Evolutionary conservation across 2,888 invertebrate species (phyloP).

Genomic region (Lysandra bellargus): DNA sequence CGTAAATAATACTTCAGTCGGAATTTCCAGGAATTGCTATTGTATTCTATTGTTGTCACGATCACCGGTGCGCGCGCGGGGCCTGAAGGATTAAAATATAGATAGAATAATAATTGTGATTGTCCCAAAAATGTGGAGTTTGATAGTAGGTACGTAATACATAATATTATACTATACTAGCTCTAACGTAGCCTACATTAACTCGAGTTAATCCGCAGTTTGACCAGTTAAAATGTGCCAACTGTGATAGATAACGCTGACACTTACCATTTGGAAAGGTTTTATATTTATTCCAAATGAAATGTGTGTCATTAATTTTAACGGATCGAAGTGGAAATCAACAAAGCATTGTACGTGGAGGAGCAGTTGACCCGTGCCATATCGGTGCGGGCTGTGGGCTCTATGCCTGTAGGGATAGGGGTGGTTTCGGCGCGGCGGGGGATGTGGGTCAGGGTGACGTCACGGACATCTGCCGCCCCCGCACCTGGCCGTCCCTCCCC

Average conservation of each 20-base stretch:
- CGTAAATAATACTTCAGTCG: too few relatives aligned
- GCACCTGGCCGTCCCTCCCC: conserved; percentile 58
- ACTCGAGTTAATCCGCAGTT: not conserved
- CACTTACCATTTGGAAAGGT: not conserved
- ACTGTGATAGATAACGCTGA: not conserved
- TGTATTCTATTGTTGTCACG: too few relatives aligned
- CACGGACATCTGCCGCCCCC: conserved; percentile 69
- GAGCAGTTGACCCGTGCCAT: conserved; percentile 41
- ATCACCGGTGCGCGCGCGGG: too few relatives aligned
- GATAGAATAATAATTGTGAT: too few relatives aligned
- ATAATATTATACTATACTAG: not conserved
- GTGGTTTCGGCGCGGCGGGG: conserved; percentile 38
- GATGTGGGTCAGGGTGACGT: conserved; percentile 61
- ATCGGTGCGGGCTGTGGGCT: conserved; percentile 32
- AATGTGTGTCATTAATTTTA: conserved; percentile 38
- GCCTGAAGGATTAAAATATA: too few relatives aligned
- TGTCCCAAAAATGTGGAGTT: too few relatives aligned
- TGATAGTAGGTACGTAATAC: too few relatives aligned
- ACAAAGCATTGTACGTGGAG: conserved; percentile 51
- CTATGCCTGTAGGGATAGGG: conserved; percentile 34
- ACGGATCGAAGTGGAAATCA: conserved; percentile 40
- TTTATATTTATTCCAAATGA: conserved; percentile 24
- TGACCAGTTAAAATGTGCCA: not conserved
- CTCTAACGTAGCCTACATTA: not conserved
- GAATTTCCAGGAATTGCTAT: too few relatives aligned